Evolutionary conservation across 2,797 vertebrate species (phyloP), one percentile per base, ranked within the genome.

Genomic region (Silurus lanzhouensis): DNA sequence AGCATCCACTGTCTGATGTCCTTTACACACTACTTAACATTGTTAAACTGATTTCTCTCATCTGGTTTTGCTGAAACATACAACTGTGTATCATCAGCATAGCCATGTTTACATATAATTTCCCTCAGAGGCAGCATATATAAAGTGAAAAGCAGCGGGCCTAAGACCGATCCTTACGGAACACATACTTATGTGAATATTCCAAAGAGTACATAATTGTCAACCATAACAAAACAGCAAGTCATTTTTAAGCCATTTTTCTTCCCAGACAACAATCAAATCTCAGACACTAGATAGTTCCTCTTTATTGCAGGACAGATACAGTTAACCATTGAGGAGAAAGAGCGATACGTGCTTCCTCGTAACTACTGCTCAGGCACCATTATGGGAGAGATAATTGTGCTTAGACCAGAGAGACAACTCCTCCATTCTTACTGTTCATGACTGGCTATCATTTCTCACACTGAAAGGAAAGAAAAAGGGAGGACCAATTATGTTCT

Each of bases 391-490:
- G 48, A 55, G 22, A 38, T 58, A 77, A 77, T 4, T 58, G 55
- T 3, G 10, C 55, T 13, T 60, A 20, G 75, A 60, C 44, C 70
- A 48, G 13, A 74, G 70, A 70, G 44, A 72, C 52, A 74, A 61
- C 27, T 44, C 19, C 22, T 61, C 57, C 19, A 58, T 76, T 31
- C 55, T 61, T 9, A 22, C 57, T 60, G 9, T 57, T 78, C 75
- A 78, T 4, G 19, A 77, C 38, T 78, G 57, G 75, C 75, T 71
- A 71, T 44, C 10, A 78, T 78, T 78, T 78, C 19, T 77, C 25
- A 60, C 19, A 77, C 1, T 77, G 55, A 44, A 5, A 44, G 58
- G 19, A 0, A 25, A 60, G 52, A n/a, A 61, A 14, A 61, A 60
- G 57, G 31, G 13, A 79, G 38, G 38, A 63, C 12, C 22, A 79